Conservation (phyloP, 2,888 invertebrate species). For the Callosobruchus maculatus region DNA sequence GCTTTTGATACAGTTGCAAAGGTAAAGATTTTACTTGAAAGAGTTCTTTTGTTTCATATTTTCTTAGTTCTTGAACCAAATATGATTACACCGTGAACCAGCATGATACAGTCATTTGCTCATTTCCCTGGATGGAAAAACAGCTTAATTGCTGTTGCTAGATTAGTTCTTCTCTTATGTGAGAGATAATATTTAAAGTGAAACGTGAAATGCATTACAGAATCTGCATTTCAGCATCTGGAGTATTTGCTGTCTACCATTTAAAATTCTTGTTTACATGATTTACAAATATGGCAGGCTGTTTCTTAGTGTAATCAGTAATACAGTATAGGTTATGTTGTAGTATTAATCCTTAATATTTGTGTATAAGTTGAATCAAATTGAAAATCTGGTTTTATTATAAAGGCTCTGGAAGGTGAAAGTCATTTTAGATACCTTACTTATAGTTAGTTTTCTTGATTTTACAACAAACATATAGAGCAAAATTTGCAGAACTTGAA, state of each 20-base stretch:
- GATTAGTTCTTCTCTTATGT: too few relatives aligned
- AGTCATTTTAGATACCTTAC: background rate
- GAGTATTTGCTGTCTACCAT: too few relatives aligned
- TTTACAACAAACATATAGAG: too few relatives aligned
- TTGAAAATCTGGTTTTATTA: background rate
- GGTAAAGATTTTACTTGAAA: constrained; percentile 63
- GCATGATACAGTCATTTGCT: background rate
- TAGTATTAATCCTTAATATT: background rate
- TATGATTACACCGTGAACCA: background rate
- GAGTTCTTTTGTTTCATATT: background rate
- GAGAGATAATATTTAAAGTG: too few relatives aligned
- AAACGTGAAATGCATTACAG: too few relatives aligned
- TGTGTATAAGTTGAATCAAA: background rate
- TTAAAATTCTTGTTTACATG: too few relatives aligned
- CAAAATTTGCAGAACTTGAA: too few relatives aligned
- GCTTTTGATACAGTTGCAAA: constrained; percentile 91
- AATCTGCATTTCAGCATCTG: too few relatives aligned
- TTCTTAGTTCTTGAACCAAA: background rate
- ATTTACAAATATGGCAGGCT: background rate
- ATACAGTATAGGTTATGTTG: background rate
- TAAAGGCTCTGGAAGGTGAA: background rate
- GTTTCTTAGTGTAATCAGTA: background rate
- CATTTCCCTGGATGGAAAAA: too few relatives aligned
- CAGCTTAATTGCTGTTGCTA: too few relatives aligned
- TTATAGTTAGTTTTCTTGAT: too few relatives aligned